Conservation (phyloP, 2,797 vertebrate genomes). For the Eremophila alpestris region DNA sequence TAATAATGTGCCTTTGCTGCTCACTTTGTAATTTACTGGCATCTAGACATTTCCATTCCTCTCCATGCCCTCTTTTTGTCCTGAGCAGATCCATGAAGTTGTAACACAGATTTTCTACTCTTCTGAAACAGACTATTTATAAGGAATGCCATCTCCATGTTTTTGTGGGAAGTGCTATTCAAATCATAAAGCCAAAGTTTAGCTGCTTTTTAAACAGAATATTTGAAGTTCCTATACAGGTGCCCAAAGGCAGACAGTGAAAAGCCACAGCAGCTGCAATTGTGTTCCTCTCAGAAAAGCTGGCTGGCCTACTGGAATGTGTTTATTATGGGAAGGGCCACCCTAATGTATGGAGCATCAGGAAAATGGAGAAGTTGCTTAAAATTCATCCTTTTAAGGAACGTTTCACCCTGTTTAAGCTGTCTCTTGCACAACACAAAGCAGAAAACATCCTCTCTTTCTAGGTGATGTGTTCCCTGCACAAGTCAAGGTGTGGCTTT, state of each 20-base stretch:
- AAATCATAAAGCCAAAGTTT: not conserved
- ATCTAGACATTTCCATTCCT: not conserved
- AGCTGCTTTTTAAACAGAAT: not conserved
- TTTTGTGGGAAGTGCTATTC: not conserved
- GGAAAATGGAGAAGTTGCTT: not conserved
- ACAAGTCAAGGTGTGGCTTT: not conserved
- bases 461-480: not conserved
- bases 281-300: not conserved
- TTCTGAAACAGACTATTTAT: not conserved
- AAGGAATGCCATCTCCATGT: not conserved
- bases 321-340: not conserved
- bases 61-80: not conserved
- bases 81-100: not conserved
- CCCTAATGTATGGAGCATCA: not conserved
- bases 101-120: not conserved
- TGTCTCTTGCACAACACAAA: not conserved
- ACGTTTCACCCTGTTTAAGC: not conserved
- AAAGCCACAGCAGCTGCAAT: not conserved
- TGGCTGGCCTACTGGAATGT: not conserved
- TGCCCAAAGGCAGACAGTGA: not conserved
- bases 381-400: not conserved
- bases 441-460: not conserved
- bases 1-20: not conserved
- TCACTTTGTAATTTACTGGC: not conserved
- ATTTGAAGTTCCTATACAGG: not conserved